Conservation (phyloP, 2,113 vertebrate species). For the Elaphurus davidianus region DNA sequence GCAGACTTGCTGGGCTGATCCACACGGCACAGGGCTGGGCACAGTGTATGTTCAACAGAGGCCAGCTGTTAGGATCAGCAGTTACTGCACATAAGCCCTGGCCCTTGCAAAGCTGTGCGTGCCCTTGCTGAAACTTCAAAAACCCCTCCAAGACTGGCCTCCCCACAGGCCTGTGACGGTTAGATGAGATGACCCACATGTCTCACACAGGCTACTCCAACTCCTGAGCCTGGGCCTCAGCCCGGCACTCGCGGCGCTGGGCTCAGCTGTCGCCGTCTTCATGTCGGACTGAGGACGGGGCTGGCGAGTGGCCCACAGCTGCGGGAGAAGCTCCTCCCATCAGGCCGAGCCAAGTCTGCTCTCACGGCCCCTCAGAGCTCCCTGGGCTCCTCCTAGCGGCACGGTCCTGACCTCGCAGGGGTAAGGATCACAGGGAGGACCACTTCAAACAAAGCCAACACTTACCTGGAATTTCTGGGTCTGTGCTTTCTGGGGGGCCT, state of each 20-base stretch:
- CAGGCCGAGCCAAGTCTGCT: not conserved
- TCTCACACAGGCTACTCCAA: not conserved
- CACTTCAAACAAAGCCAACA: not conserved
- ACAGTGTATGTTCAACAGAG: not conserved
- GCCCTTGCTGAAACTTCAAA: not conserved
- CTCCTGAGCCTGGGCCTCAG: not conserved
- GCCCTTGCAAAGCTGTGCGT: not conserved
- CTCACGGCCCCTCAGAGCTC: not conserved
- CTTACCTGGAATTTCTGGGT: constrained; percentile 90
- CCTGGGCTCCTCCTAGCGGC: not conserved
- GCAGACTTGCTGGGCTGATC: not conserved
- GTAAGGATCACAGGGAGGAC: not conserved
- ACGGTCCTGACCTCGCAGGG: not conserved
- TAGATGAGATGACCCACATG: not conserved
- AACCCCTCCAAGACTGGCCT: not conserved
- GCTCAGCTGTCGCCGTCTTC: no score
- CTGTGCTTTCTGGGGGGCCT: constrained; percentile 87
- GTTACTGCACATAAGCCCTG: not conserved
- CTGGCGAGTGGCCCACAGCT: not conserved
- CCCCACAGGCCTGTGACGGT: not conserved
- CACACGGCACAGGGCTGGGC: not conserved
- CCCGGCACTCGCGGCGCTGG: not conserved
- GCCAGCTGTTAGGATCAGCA: not conserved
- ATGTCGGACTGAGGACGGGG: not conserved
- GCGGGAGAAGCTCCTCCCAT: not conserved